phyloP scores from a whole-genome alignment of 2,888 invertebrate genomes.

The Gibbula magus region DNA sequence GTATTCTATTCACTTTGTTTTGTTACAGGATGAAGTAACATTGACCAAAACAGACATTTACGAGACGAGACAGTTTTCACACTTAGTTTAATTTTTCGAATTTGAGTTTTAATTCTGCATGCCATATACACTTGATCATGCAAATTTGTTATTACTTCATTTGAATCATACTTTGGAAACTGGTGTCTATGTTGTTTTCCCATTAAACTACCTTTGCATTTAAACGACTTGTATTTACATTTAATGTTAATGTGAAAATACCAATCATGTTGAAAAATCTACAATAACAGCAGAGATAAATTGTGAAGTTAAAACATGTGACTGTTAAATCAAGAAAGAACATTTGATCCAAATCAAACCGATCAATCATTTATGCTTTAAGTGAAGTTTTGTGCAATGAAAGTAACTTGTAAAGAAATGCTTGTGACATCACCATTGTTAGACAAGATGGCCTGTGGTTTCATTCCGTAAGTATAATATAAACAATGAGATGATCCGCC shows the following conservation, averaged over 20 bases:
- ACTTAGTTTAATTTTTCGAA: background rate
- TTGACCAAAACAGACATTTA: background rate
- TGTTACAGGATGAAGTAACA: background rate
- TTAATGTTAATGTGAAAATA: conserved; percentile 4
- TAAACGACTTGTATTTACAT: background rate
- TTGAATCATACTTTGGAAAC: background rate
- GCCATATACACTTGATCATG: background rate
- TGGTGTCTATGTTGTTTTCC: conserved; percentile 2
- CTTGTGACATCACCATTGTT: conserved; percentile 21
- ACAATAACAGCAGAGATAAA: conserved; percentile 16
- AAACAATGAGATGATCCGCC: background rate
- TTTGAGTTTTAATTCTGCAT: too few species aligned
- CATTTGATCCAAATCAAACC: background rate
- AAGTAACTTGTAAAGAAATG: background rate
- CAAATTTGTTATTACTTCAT: background rate
- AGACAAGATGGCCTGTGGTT: conserved; percentile 7
- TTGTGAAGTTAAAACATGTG: conserved; percentile 18
- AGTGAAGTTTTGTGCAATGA: background rate
- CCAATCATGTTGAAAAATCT: conserved; percentile 16
- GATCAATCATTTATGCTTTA: background rate
- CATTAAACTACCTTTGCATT: background rate
- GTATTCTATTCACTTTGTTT: background rate
- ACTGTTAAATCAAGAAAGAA: conserved; percentile 3
- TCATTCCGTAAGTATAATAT: background rate
- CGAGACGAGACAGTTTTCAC: background rate